Base-by-base conservation (phyloP, 2,888 invertebrate species). In the Platycnemis pennipes region DNA sequence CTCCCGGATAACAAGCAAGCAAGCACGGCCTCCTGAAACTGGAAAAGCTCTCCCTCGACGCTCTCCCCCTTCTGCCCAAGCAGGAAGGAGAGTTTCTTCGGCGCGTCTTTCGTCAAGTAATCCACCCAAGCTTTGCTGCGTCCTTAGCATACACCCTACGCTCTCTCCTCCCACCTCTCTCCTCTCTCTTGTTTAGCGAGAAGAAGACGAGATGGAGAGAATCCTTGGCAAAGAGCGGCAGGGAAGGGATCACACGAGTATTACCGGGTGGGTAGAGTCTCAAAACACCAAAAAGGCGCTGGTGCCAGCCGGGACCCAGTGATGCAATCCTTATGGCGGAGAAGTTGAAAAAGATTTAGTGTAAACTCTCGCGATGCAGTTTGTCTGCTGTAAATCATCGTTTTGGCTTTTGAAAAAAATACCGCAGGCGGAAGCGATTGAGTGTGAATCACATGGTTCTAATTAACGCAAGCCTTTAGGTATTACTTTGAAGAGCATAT, bases 41-140 rank as follows among this genome's bases (percentile, higher is more conserved):
- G 63, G 77, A 37, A 77, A 77, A 37, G 77, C 77, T 77, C 37
- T 77, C 37, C 37, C n/a, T n/a, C 37, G 13, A 13, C 77, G 16
- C 13, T 8, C n/a, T 69, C 69, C 69, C 31, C 69, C 77, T 77
- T 37, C 63, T n/a, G 13, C 77, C 13, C 16, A 37, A 37, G 77
- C 77, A 37, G 11, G 37, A 77, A 77, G 77, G 77, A 77, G 77
- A 37, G 31, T 63, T n/a, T 77, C 77, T 26, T 37, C 13, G 63
- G 31, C 77, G 77, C 77, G 77, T 37, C 77, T 77, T 37, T 77
- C 77, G 77, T 77, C 77, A 37, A 77, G 77, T 77, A 77, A 77
- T 77, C 77, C 77, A 77, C 77, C 31, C 77, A 37, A 11, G 31
- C 77, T 77, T 11, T 37, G 77, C 37, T 3, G 77, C 22, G 77